These are phyloP conservation scores for Scaptodrosophila lebanonensis DNA, from an alignment of 1,140 invertebrate species.

Conservation along the genomic window DNA sequence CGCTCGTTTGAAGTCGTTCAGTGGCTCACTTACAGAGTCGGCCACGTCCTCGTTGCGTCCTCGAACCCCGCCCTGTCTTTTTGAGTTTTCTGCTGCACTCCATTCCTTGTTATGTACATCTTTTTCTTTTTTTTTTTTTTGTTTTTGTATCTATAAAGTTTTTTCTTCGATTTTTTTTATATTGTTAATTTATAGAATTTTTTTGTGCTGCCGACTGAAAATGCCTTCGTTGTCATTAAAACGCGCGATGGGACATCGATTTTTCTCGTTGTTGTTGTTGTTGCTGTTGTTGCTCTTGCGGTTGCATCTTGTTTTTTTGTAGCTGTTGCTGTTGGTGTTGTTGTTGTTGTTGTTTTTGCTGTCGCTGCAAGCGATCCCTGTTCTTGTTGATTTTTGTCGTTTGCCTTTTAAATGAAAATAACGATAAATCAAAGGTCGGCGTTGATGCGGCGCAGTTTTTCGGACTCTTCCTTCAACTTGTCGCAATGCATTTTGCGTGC, in stretches of 20 bases:
- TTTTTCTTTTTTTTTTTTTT: conserved; percentile 33
- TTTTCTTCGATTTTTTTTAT: conserved; percentile 47
- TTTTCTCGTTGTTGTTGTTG: conserved; percentile 31
- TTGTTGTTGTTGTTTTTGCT: conserved; percentile 10
- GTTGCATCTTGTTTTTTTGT: conserved; percentile 11
- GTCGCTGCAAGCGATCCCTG: not conserved
- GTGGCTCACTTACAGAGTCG: conserved; percentile 67
- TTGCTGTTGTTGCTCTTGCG: conserved; percentile 23
- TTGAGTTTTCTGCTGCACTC: conserved; percentile 3
- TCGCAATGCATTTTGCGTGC: conserved; percentile 29
- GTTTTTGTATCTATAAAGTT: conserved; percentile 49
- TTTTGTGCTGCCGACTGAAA: conserved; percentile 51
- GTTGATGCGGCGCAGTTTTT: conserved; percentile 1
- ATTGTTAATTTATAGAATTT: conserved; percentile 73
- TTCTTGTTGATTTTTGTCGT: conserved; percentile 67
- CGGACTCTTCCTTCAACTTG: too few relatives aligned
- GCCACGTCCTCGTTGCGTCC: conserved; percentile 61
- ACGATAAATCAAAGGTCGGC: conserved; percentile 70
- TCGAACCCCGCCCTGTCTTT: not conserved
- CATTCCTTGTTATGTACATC: conserved; percentile 23
- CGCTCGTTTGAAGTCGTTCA: conserved; percentile 51
- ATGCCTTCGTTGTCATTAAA: conserved; percentile 72
- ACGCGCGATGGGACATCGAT: conserved; percentile 72
- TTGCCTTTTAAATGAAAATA: conserved; percentile 74
- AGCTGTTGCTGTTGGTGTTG: conserved; percentile 28